Evolutionary conservation across 2,888 invertebrate genomes (phyloP).

Genomic region (Cistogaster globosa): DNA sequence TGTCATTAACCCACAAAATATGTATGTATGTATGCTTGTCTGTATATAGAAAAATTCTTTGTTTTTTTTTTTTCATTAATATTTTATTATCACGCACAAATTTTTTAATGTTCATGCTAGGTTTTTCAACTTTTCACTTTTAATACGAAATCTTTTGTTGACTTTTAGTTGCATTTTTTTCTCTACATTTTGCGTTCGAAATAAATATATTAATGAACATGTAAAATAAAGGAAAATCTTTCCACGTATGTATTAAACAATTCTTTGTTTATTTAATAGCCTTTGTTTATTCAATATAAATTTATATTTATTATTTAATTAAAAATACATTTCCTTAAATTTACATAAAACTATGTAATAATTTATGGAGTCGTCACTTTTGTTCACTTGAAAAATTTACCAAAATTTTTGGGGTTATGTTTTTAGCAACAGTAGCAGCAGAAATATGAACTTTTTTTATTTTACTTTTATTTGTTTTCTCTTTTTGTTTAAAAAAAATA

Average conservation of each 20-base stretch:
- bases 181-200: constrained; percentile 2
- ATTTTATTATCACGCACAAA: no score
- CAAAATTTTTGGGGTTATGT: constrained; percentile 62
- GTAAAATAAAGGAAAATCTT: background rate
- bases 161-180: constrained; percentile 7
- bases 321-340: constrained; percentile 11
- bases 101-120: no score
- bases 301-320: background rate
- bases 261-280: constrained; percentile 61
- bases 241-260: constrained; percentile 24
- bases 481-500: background rate
- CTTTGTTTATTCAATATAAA: constrained; percentile 50
- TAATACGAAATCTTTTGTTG: constrained; percentile 23
- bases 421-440: constrained; percentile 3
- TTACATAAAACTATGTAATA: constrained; percentile 13
- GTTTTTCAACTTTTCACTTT: constrained; percentile 60
- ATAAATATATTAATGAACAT: background rate
- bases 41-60: background rate
- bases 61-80: no score
- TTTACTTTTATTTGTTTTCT: background rate
- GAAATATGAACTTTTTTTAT: constrained; percentile 3
- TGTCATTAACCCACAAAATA: constrained; percentile 55
- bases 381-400: constrained; percentile 13
- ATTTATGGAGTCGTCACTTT: constrained; percentile 3
- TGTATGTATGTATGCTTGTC: constrained; percentile 1